Evolutionary conservation across 2,797 vertebrate genomes (phyloP).

Genomic region (Anguilla marmorata): DNA sequence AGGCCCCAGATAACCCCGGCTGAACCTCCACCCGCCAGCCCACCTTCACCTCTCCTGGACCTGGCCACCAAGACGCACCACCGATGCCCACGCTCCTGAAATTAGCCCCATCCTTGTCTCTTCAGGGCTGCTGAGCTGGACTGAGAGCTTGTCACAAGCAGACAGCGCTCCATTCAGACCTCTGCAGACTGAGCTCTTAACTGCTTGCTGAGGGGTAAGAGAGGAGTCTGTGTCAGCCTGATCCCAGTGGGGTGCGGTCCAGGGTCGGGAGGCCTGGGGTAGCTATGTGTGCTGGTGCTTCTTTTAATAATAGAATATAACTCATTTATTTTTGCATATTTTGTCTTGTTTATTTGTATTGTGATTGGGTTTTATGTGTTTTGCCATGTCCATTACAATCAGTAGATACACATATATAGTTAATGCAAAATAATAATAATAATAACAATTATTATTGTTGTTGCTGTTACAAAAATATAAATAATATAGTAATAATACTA

Average conservation of each 20-base stretch:
- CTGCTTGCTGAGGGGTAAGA: neutral
- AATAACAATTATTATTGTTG: neutral
- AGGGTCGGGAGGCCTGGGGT: neutral
- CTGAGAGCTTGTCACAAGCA: neutral
- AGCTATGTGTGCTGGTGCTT: neutral
- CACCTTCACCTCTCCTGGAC: slow-evolving; percentile 43
- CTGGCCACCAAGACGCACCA: slow-evolving; percentile 27
- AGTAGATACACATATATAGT: neutral
- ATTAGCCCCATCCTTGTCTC: neutral
- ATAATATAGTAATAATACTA: too few species aligned
- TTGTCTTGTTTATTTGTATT: neutral
- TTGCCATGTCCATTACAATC: neutral
- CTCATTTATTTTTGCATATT: neutral
- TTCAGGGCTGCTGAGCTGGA: neutral
- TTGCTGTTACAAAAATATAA: too few species aligned
- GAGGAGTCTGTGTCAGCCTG: neutral
- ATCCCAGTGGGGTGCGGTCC: neutral
- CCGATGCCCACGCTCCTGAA: neutral
- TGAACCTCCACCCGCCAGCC: slow-evolving; percentile 21
- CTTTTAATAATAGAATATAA: neutral
- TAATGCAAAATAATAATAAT: neutral
- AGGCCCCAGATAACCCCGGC: slow-evolving; percentile 39
- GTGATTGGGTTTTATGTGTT: neutral
- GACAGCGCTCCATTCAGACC: neutral
- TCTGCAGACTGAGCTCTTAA: neutral